Evolutionary conservation across 2,888 invertebrate genomes (phyloP).

Genomic region (Napeogenes inachia): DNA sequence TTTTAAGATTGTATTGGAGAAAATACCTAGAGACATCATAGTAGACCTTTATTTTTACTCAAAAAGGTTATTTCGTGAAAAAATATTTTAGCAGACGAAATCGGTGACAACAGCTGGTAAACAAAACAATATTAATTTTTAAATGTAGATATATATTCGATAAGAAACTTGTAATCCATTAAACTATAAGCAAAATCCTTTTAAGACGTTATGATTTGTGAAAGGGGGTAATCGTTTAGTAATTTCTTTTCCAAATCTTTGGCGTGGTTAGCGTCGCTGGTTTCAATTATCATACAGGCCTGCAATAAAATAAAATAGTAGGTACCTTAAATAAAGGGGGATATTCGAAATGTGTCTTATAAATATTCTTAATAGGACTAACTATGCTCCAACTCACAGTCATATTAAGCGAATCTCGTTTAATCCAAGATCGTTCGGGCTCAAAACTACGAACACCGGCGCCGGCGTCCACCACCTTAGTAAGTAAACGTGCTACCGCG

Average conservation of each 20-base stretch:
- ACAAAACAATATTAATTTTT: too few relatives aligned
- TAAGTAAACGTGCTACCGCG: background rate
- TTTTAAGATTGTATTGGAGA: too few relatives aligned
- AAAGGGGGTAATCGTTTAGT: constrained; percentile 44
- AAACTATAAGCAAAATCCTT: background rate
- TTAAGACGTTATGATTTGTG: constrained; percentile 40
- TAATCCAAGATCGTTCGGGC: constrained; percentile 7
- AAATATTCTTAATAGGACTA: background rate
- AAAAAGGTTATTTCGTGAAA: too few relatives aligned
- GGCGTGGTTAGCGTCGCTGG: constrained; percentile 42
- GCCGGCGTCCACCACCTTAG: background rate
- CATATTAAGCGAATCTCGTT: background rate
- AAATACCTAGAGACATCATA: too few relatives aligned
- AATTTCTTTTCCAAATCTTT: constrained; percentile 48
- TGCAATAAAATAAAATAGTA: constrained; percentile 29
- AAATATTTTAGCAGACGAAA: too few relatives aligned
- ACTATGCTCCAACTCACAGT: background rate
- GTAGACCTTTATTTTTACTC: too few relatives aligned
- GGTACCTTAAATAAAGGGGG: too few relatives aligned
- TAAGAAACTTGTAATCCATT: too few relatives aligned
- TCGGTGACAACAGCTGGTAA: too few relatives aligned
- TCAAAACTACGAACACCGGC: constrained; percentile 7
- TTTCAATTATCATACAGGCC: constrained; percentile 50
- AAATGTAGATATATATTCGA: too few relatives aligned
- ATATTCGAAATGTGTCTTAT: too few relatives aligned